Percentiles rank a stretch among this genome's conserved stretches.
These are phyloP conservation scores for Glaucidium brasilianum DNA, from an alignment of 2,113 vertebrate species.

Conservation along the genomic window DNA sequence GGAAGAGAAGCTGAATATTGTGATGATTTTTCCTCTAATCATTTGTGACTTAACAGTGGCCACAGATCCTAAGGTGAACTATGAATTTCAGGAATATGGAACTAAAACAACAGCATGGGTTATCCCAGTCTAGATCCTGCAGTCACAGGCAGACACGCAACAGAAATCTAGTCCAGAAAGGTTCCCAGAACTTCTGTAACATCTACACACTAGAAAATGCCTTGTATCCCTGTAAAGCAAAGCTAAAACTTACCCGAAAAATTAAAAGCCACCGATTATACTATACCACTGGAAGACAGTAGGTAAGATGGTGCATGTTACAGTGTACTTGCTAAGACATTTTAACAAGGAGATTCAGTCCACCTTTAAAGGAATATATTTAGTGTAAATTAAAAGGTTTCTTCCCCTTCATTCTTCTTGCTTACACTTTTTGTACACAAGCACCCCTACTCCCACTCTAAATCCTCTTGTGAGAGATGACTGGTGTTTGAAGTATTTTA, in stretches of 20 bases:
- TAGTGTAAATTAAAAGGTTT: neutral
- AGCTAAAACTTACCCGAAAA: neutral
- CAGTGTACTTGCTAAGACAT: neutral
- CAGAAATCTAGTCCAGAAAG: neutral
- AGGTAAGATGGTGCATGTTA: neutral
- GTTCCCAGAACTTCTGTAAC: neutral
- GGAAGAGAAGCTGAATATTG: neutral
- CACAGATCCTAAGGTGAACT: neutral
- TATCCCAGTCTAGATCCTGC: neutral
- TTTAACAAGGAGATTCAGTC: neutral
- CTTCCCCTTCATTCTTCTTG: neutral
- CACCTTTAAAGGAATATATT: neutral
- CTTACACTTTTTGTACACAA: neutral
- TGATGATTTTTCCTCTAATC: neutral
- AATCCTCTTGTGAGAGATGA: neutral
- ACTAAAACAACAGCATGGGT: neutral
- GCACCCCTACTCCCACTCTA: neutral
- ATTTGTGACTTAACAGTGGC: neutral
- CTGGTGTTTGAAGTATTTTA: slow-evolving; percentile 1
- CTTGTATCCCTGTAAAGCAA: neutral
- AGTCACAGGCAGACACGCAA: neutral
- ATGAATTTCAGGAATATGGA: neutral
- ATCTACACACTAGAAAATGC: neutral
- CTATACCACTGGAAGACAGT: neutral
- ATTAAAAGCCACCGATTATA: neutral